Percentiles rank a stretch among this genome's conserved stretches.
These are phyloP conservation scores for Halocynthia aurantium DNA, from an alignment of 23 tunicate genomes.

Conservation along the genomic window DNA sequence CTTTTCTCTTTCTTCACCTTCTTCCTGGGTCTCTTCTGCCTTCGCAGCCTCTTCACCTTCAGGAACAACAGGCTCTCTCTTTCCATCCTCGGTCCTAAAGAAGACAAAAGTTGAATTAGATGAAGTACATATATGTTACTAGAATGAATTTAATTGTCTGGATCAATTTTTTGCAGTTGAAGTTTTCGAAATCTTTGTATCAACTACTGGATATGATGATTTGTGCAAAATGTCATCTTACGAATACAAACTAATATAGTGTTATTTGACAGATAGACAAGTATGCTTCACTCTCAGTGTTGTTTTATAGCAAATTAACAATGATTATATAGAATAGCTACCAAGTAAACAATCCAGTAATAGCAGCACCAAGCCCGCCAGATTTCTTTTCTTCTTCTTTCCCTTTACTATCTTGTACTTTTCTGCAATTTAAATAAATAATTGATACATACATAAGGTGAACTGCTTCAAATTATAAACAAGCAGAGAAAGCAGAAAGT, in stretches of 20 bases:
- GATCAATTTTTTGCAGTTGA: too few species aligned
- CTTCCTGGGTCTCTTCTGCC: conserved; percentile 7
- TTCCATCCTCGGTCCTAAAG: conserved; percentile 22
- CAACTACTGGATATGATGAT: too few species aligned
- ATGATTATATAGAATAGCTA: neutral
- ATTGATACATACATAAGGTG: neutral
- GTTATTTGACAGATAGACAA: too few species aligned
- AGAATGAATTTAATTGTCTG: too few species aligned
- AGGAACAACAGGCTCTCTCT: conserved; percentile 13
- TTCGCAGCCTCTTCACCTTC: conserved; percentile 1
- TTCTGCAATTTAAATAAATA: neutral
- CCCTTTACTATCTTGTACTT: neutral
- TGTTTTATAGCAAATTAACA: too few species aligned
- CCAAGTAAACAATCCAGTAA: conserved; percentile 28
- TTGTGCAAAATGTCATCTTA: too few species aligned
- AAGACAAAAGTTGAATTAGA: neutral
- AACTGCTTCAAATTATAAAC: neutral
- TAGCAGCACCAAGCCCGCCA: conserved; percentile 26
- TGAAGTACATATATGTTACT: too few species aligned
- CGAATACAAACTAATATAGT: too few species aligned
- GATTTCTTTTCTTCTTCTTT: conserved; percentile 5
- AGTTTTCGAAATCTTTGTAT: too few species aligned
- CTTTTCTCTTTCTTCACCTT: conserved; percentile 12
- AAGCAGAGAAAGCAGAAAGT: neutral
- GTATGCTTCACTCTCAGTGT: too few species aligned